Percentiles rank a stretch among this genome's conserved stretches.
Evolutionary conservation across 2,797 vertebrate genomes (phyloP).

Genomic region (Nyctibius grandis): DNA sequence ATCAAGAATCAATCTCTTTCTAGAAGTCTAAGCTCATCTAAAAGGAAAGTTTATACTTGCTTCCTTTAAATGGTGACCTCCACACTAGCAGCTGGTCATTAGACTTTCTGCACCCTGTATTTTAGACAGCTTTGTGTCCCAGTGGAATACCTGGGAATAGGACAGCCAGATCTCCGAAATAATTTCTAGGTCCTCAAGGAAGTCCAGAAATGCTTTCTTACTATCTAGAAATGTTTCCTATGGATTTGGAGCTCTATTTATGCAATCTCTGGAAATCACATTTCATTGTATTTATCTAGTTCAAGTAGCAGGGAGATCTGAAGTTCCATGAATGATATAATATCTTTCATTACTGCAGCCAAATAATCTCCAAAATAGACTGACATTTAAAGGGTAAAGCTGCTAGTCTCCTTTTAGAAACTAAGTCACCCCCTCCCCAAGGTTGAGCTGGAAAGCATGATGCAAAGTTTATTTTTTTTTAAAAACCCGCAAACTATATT

Average conservation of each 20-base stretch:
- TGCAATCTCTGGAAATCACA: not conserved
- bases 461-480: not conserved
- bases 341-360: not conserved
- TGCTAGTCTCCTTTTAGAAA: not conserved
- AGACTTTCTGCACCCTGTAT: not conserved
- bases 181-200: not conserved
- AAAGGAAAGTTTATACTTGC: not conserved
- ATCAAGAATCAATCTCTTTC: not conserved
- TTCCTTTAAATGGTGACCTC: not conserved
- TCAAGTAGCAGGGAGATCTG: not conserved
- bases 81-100: not conserved
- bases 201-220: not conserved
- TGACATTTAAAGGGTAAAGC: constrained; percentile 10
- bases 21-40: not conserved
- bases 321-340: not conserved
- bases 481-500: not conserved
- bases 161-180: not conserved
- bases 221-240: not conserved
- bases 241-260: not conserved
- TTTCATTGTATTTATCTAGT: not conserved
- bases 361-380: not conserved
- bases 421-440: not conserved
- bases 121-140: not conserved
- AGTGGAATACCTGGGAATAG: not conserved
- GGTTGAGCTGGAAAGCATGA: not conserved